Conservation (phyloP, 2,888 invertebrate species). For the Vannuccia rotundouncinata region DNA sequence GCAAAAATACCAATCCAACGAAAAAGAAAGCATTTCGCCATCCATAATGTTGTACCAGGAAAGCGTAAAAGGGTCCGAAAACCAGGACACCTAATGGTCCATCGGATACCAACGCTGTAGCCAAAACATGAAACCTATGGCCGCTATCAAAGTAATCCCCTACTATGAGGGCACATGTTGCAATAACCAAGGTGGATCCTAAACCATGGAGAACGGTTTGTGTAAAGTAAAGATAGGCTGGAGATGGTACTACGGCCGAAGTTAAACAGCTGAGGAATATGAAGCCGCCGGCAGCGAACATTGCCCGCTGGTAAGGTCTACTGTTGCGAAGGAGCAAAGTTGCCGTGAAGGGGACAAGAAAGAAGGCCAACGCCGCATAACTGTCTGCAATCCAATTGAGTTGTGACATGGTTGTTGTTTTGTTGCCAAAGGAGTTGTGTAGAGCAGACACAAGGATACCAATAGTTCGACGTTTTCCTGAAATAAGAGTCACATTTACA, state of each 20-base stretch:
- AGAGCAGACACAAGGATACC: conserved; percentile 32
- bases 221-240: conserved; percentile 35
- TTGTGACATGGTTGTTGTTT: conserved; percentile 25
- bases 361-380: conserved; percentile 37
- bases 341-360: conserved; percentile 36
- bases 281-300: conserved; percentile 29
- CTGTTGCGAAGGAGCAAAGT: conserved; percentile 14
- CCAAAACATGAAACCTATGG: conserved; percentile 36
- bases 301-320: conserved; percentile 27
- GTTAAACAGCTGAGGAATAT: conserved; percentile 38
- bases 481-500: conserved; percentile 33
- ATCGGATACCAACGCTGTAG: conserved; percentile 35
- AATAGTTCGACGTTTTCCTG: conserved; percentile 37
- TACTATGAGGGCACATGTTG: conserved; percentile 32
- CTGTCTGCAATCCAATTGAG: conserved; percentile 40
- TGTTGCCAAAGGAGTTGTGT: conserved; percentile 25
- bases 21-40: conserved; percentile 37
- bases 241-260: conserved; percentile 33
- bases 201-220: conserved; percentile 38
- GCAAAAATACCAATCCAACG: conserved; percentile 32
- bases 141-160: conserved; percentile 38
- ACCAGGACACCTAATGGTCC: conserved; percentile 36
- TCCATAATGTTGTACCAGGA: conserved; percentile 29
- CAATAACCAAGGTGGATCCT: conserved; percentile 34
- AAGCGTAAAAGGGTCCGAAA: conserved; percentile 35